Evolutionary conservation across 2,797 vertebrate species (phyloP).

Genomic region (Ceyx erithaca): DNA sequence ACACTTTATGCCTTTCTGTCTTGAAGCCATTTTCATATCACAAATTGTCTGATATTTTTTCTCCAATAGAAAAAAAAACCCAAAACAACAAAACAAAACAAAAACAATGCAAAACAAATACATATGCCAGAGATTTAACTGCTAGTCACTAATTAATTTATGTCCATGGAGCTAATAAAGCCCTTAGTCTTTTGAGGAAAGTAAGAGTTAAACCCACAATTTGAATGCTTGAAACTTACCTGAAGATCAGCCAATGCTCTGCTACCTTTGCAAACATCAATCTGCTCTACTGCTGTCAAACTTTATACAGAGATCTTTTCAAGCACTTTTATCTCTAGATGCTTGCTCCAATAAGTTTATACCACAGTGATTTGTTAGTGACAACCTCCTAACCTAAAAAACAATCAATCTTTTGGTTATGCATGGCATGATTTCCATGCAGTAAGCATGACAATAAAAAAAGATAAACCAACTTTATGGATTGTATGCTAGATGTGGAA

Average conservation of each 20-base stretch:
- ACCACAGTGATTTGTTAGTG: slow-evolving; percentile 1
- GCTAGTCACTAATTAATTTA: not conserved
- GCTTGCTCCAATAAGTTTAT: slow-evolving; percentile 17
- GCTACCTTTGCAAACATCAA: not conserved
- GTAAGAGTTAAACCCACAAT: not conserved
- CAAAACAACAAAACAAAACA: not conserved
- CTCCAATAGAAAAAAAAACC: not conserved
- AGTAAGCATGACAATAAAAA: not conserved
- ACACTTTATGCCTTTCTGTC: not conserved
- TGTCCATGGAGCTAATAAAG: not conserved
- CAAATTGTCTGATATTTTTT: not conserved
- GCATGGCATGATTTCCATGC: not conserved
- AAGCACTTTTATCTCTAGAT: not conserved
- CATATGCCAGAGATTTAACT: not conserved
- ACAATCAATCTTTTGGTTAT: not conserved
- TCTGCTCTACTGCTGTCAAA: not conserved
- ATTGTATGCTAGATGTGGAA: not conserved
- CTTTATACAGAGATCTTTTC: not conserved
- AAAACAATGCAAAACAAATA: not conserved
- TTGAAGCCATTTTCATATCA: not conserved
- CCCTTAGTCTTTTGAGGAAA: not conserved
- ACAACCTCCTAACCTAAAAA: slow-evolving; percentile 5
- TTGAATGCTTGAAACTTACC: not conserved
- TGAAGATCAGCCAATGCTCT: not conserved
- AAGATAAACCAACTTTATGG: not conserved